phyloP scores from a whole-genome alignment of 2,888 invertebrate genomes.

The Drosophila mettleri region DNA sequence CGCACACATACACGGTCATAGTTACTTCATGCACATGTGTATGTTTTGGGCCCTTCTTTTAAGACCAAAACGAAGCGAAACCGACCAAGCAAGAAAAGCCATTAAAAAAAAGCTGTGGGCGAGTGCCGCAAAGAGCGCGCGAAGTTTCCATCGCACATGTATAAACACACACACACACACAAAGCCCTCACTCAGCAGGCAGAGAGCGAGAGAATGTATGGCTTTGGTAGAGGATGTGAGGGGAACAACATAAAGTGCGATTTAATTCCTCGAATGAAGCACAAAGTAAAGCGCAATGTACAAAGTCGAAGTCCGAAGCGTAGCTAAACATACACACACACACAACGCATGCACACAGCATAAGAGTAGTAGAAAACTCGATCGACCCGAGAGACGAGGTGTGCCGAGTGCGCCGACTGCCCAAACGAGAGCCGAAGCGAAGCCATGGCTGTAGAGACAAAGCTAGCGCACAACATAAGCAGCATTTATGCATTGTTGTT shows the following conservation, averaged over 20 bases:
- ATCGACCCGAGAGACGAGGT: constrained; percentile 53
- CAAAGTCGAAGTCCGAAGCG: constrained; percentile 61
- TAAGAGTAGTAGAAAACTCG: constrained; percentile 67
- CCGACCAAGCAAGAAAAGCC: constrained; percentile 71
- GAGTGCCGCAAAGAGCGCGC: constrained; percentile 44
- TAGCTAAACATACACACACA: constrained; percentile 25
- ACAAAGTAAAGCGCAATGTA: constrained; percentile 81
- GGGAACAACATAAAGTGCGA: constrained; percentile 65
- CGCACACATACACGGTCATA: constrained; percentile 15
- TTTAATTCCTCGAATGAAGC: constrained; percentile 74
- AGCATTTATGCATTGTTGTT: constrained; percentile 60
- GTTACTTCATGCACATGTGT: constrained; percentile 8
- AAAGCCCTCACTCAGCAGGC: constrained; percentile 13
- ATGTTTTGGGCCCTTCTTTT: constrained; percentile 69
- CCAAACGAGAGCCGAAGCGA: constrained; percentile 44
- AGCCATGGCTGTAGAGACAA: constrained; percentile 28
- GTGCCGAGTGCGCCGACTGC: constrained; percentile 26
- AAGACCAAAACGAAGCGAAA: constrained; percentile 59
- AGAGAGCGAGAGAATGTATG: constrained; percentile 32
- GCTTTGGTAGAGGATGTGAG: background rate
- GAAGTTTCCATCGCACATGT: constrained; percentile 38
- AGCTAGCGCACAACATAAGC: constrained; percentile 63
- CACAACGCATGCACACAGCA: constrained; percentile 21
- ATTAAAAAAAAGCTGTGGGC: constrained; percentile 72
- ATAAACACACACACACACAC: constrained; percentile 12